Base-by-base conservation (phyloP, 2,888 invertebrate species). In the Heliconius cydno region DNA sequence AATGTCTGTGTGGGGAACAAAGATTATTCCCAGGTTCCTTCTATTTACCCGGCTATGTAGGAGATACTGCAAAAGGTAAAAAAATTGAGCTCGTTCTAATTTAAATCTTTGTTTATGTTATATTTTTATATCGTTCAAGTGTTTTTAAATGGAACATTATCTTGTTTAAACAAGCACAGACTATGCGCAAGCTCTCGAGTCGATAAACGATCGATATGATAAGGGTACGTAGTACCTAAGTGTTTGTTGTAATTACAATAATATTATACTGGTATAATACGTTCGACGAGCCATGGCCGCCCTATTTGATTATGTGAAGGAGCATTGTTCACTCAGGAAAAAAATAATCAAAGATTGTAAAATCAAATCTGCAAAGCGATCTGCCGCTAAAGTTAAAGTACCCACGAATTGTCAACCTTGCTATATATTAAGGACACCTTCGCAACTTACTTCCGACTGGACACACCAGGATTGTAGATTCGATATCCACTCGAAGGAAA, bases 101-200 rank as follows among this genome's bases (percentile, higher is more conserved):
- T 52, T 19, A 19, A 52, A 22, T 52, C 19, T 2, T 52, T 19
- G 2, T 52, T 3, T 52, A 19, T 19, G 7, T 52, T 70, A 70
- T 13, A 70, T 46, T 46, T 41, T 70, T 41, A 70, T 70, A 70
- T 46, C 41, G 41, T 15, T 70, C 25, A 41, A 70, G 70, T 70
- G 70, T 70, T 70, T 68, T 68, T 30, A 68, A 68, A 68, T 38
- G 68, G n/a, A 68, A 15, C 68, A 38, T 68, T 68, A 68, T 68
- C 68, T 38, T 13, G 68, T n/a, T 68, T 68, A 38, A 38, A 41
- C 38, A 68, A 38, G 12, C 38, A 38, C 10, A n/a, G n/a, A 68
- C 38, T 68, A 41, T 25, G 38, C 3, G 38, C 70, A 41, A 70
- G 25, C 70, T 41, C 70, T 70, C 41, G 41, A 70, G 25, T 70